Evolutionary conservation across 2,113 vertebrate genomes (phyloP), one percentile per base, ranked within the genome.

Genomic region (Oncorhynchus tshawytscha): DNA sequence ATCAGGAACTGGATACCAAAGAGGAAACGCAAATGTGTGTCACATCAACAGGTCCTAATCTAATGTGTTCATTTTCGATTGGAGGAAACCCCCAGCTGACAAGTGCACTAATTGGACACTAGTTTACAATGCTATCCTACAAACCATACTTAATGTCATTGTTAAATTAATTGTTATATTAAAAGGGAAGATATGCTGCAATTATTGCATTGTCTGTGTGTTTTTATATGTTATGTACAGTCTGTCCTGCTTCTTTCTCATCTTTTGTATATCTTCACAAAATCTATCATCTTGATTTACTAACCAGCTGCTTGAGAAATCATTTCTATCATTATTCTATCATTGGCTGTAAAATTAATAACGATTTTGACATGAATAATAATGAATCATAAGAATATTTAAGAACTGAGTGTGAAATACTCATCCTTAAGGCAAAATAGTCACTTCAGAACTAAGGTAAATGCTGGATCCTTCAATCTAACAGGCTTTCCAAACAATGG

Each of bases 121-220:
- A 54, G 51, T 54, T 54, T 18, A 54, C 16, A 16, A 54, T 54
- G 4, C 39, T 54, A 54, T 54, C 12, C 51, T 54, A 74, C 12
- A 79, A 80, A 85, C 66, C 24, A 85, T 91, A 92, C 92, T 92
- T 92, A 93, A 91, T 93, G 82, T 83, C 84, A 84, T 74, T 78
- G 80, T 89, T 85, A 83, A 85, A 88, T 13, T 78, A 39, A 74
- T 91, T 88, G 85, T 85, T 29, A 86, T 83, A 81, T 81, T 75
- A 68, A 80, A 77, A 57, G 84, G 74, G 67, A 81, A 29, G 5
- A 70, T 68, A 16, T 75, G 65, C 31, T 81, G 34, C 31, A 77
- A 77, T 71, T 65, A 16, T 83, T 88, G 11, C 0, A 57, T 59
- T 18, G 34, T 59, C 85, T 82, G 31, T 48, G 60, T 72, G 22